Base-by-base conservation (phyloP, 2,888 invertebrate species). In the Idaea straminata region DNA sequence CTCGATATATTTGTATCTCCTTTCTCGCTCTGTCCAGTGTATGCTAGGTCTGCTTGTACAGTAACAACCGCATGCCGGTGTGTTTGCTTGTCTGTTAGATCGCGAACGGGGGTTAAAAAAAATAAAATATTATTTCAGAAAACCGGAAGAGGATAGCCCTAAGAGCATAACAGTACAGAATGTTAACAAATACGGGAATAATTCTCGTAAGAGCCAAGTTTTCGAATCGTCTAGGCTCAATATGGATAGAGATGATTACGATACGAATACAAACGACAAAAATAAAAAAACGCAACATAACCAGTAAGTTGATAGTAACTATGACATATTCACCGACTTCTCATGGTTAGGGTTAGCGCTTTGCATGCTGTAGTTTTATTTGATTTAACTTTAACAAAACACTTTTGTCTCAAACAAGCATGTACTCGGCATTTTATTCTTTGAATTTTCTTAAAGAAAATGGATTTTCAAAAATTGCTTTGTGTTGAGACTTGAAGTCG, bases 191-290 rank as follows among this genome's bases (percentile, higher is more conserved):
- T 89, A 89, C 73, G 91, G 89, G 68, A 87, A 83, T 84, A 87
- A 82, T 81, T 88, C 89, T 80, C 87, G 93, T 83, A 94, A 95
- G 88, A 94, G 94, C 76, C 93, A 96, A 80, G 94, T 96, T 72
- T 96, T 96, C 80, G 96, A 96, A 86, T 94, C 95, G 66, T 95
- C 95, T 69, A 87, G 95, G 78, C 95, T 94, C 90, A 95, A 95
- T 65, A 95, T 95, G 70, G 96, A 96, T 73, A 94, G 95, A 78
- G 96, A 96, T 78, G 96, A 96, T 85, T 94, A 95, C 82, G 96
- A 96, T 62, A 94, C 95, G 38, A 95, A 94, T 73, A 94, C 95
- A 38, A 95, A 94, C 73, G 96, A 96, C 74, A 96, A 95, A 91
- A 88, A 81, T 86, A 92, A 89, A 89, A 92, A 92, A 83, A 80